Evolutionary conservation across 2,888 invertebrate species (phyloP).

Genomic region (Xanthia icteritia): DNA sequence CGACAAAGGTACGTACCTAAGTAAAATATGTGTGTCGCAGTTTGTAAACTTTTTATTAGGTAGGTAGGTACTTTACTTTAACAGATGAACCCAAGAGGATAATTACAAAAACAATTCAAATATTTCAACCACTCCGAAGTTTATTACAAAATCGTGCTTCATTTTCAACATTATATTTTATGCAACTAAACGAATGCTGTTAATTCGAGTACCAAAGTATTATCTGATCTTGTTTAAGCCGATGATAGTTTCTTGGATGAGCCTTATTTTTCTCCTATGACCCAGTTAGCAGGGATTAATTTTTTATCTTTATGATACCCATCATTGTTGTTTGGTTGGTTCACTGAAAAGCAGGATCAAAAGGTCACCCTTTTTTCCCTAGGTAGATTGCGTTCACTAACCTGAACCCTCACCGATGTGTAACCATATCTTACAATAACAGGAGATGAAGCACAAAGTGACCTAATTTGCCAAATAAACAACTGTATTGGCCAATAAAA

Average conservation of each 20-base stretch:
- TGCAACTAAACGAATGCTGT: not conserved
- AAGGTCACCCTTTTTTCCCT: not conserved
- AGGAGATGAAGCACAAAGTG: not conserved
- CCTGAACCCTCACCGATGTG: not conserved
- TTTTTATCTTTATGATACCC: constrained; percentile 24
- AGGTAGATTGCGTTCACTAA: not conserved
- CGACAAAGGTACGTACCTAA: too few relatives aligned
- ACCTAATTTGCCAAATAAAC: constrained; percentile 10
- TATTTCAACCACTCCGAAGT: constrained; percentile 1
- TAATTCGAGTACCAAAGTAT: not conserved
- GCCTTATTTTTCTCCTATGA: constrained; percentile 30
- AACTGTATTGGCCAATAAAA: not conserved
- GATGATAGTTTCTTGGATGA: constrained; percentile 9
- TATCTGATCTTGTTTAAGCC: constrained; percentile 39
- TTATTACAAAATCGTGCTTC: constrained; percentile 33
- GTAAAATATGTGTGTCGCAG: too few relatives aligned
- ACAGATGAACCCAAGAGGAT: not conserved
- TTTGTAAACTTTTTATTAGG: too few relatives aligned
- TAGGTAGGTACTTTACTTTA: not conserved
- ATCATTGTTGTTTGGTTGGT: constrained; percentile 23
- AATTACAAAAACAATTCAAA: constrained; percentile 10
- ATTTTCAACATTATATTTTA: not conserved
- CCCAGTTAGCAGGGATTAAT: constrained; percentile 12
- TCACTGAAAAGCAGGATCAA: constrained; percentile 3
- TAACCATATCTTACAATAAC: not conserved